phyloP scores from a whole-genome alignment of 2,888 invertebrate species.

The Drosophila multiciliata region DNA sequence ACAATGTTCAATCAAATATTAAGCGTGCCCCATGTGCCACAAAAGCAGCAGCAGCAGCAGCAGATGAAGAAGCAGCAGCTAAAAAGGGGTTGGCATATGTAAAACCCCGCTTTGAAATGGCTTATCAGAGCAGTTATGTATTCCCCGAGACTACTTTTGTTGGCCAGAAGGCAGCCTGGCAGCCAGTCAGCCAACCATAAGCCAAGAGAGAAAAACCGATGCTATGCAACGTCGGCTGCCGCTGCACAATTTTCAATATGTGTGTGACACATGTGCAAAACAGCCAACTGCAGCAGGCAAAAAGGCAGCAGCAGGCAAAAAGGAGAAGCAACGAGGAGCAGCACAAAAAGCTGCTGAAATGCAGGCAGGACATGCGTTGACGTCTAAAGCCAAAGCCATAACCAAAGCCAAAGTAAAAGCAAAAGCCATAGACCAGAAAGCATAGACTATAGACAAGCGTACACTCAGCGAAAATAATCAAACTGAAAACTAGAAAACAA shows the following conservation, averaged over 20 bases:
- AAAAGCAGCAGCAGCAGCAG: conserved; percentile 19
- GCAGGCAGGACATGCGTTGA: conserved; percentile 62
- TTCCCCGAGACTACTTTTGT: conserved; percentile 61
- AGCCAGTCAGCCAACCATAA: conserved; percentile 58
- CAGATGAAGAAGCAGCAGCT: not conserved
- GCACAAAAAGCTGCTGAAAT: conserved; percentile 10
- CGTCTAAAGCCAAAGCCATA: conserved; percentile 60
- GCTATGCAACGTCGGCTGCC: conserved; percentile 50
- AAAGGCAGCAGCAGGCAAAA: conserved; percentile 4
- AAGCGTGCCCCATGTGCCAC: conserved; percentile 38
- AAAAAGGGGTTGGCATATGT: conserved; percentile 65
- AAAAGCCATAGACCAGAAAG: conserved; percentile 50
- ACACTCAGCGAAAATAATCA: not conserved
- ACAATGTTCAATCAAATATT: conserved; percentile 80
- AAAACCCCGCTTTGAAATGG: conserved; percentile 75
- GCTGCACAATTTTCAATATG: conserved; percentile 71
- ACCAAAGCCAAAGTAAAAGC: conserved; percentile 47
- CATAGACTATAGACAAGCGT: conserved; percentile 10
- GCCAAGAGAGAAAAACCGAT: conserved; percentile 63
- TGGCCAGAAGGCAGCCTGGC: conserved; percentile 45
- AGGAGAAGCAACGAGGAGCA: not conserved
- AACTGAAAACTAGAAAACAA: not conserved
- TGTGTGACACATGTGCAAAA: conserved; percentile 63
- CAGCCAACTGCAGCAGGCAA: conserved; percentile 19
- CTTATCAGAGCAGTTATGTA: conserved; percentile 61